Conservation (phyloP, 2,797 vertebrate genomes). For the Crocidura indochinensis region DNA sequence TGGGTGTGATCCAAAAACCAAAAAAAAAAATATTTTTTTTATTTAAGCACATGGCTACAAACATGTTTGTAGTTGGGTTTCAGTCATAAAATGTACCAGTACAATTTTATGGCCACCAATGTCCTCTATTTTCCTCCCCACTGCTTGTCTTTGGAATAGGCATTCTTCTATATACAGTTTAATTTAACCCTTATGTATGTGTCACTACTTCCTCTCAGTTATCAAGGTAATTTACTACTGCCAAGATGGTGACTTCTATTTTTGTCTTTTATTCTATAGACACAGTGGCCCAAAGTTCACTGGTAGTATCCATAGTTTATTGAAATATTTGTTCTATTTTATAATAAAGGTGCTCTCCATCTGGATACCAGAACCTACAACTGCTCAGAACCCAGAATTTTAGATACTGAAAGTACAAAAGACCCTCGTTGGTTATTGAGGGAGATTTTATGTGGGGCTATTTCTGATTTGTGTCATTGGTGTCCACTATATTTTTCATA, state of each 20-base stretch:
- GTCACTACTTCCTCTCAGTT: neutral
- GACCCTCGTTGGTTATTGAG: neutral
- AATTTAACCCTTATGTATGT: neutral
- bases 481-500: slow-evolving; percentile 17
- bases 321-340: slow-evolving; percentile 22
- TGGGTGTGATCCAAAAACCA: too few relatives aligned
- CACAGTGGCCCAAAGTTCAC: neutral
- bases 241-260: neutral
- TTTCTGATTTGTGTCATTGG: neutral
- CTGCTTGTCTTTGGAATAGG: too few relatives aligned
- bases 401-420: neutral
- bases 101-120: too few relatives aligned
- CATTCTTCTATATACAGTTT: neutral
- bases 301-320: neutral
- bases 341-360: neutral
- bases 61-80: too few relatives aligned
- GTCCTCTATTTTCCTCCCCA: too few relatives aligned
- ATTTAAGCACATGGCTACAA: too few relatives aligned
- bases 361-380: neutral
- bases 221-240: neutral
- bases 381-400: neutral
- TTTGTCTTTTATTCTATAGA: neutral
- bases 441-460: neutral
- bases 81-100: too few relatives aligned
- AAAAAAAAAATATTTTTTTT: too few relatives aligned